Base-by-base conservation (phyloP, 2,797 vertebrate genomes). In the Enteromius thamalakanensis region DNA sequence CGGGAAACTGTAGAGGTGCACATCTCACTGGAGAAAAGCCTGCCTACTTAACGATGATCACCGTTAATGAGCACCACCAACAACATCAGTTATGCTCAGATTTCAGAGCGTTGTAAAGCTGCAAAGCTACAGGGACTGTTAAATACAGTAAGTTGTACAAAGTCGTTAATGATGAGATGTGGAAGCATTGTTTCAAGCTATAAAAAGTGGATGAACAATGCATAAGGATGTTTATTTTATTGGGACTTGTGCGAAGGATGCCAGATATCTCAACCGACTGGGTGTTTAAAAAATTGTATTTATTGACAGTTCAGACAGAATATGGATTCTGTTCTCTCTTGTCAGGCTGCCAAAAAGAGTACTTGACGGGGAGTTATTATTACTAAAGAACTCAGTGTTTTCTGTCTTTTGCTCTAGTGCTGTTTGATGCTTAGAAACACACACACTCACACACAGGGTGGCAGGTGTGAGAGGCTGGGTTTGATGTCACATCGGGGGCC, bases 11-110 rank as follows among this genome's bases (percentile, higher is more conserved):
- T 58, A 79, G 51, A 53, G 71, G 70, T 83, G 83, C 83, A 79
- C 82, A 60, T 87, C 79, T 58, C 81, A 86, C 83, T 76, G 55
- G 71, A 87, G 79, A 81, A 64, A 65, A 80, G 84, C 76, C 70
- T 85, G 78, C 32, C 79, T 84, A 47, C 75, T 65, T 81, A 84
- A 82, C 71, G 74, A 80, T 80, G 80, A 84, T 85, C 60, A 37
- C 45, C 64, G 55, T 40, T 87, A 87, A 87, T 85, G 79, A 88
- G 80, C 76, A 72, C 19, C 80, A 74, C 80, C 79, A 78, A 85
- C 82, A 80, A 87, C 78, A 84, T 88, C 87, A 67, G 83, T 76
- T 67, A 49, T 74, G 76, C 70, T 79, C 72, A 64, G 40, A 65
- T 81, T 45, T 78, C 62, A 68, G 49, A 72, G 49, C 23, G 68